phyloP scores from a whole-genome alignment of 2,797 vertebrate species.

The Sebastes itinus region DNA sequence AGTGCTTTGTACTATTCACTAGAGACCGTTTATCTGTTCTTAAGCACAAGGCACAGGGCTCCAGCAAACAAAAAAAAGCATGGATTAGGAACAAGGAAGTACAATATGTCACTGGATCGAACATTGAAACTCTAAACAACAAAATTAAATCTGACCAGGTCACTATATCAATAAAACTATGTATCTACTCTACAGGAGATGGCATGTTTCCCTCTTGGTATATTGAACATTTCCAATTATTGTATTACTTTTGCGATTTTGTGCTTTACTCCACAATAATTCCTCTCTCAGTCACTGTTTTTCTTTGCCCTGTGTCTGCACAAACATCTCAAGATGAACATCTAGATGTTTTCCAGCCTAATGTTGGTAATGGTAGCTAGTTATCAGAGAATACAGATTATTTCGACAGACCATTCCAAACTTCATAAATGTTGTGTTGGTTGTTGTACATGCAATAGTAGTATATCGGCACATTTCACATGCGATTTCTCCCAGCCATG shows the following conservation, averaged over 20 bases:
- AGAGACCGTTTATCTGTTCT: neutral
- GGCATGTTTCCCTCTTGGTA: neutral
- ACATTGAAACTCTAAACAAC: neutral
- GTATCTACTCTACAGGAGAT: neutral
- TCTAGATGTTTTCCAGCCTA: neutral
- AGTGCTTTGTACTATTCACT: slow-evolving; percentile 7
- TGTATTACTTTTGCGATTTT: neutral
- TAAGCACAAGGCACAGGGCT: neutral
- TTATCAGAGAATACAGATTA: neutral
- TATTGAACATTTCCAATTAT: neutral
- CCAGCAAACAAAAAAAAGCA: no score
- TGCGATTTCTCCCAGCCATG: neutral
- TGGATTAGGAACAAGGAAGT: no score
- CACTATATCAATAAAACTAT: neutral
- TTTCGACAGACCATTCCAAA: neutral
- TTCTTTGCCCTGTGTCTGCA: neutral
- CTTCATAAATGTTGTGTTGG: neutral
- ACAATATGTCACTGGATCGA: neutral
- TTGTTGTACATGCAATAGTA: neutral
- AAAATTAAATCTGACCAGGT: neutral
- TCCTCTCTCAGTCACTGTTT: neutral
- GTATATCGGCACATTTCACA: neutral
- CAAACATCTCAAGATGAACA: neutral
- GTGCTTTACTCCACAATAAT: neutral
- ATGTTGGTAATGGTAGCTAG: neutral